Conservation (phyloP, 2,113 vertebrate genomes). For the Ctenomys sociabilis region DNA sequence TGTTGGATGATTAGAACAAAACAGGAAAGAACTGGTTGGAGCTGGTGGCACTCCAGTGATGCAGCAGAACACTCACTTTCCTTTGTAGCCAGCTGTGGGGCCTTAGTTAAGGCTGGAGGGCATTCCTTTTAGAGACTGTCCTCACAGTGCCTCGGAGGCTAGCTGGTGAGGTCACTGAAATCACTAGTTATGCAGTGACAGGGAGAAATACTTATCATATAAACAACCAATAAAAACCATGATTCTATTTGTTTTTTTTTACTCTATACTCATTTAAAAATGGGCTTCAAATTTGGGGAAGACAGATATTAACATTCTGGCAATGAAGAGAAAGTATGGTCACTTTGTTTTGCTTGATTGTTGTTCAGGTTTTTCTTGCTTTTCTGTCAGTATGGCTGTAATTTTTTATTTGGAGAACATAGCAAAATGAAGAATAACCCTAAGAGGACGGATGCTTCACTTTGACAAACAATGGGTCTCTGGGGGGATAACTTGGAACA, state of each 20-base stretch:
- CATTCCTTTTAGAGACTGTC: not conserved
- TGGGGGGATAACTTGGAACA: not conserved
- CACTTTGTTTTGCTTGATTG: not conserved
- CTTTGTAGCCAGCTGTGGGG: not conserved
- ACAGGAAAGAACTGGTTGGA: not conserved
- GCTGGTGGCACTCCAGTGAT: not conserved
- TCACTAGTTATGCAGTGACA: not conserved
- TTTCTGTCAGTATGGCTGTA: not conserved
- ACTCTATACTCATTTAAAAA: not conserved
- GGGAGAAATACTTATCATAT: not conserved
- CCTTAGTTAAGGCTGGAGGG: not conserved
- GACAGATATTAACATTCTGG: not conserved
- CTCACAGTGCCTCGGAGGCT: not conserved
- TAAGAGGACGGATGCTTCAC: not conserved
- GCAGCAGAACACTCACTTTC: not conserved
- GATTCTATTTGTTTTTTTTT: not conserved
- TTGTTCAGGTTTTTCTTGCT: not conserved
- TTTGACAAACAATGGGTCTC: slow-evolving; percentile 22
- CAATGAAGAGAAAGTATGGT: not conserved
- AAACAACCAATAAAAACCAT: not conserved
- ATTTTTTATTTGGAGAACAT: not conserved
- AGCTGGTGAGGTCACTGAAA: not conserved
- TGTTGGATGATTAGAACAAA: not conserved
- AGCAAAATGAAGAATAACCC: not conserved
- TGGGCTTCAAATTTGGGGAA: not conserved